These are phyloP conservation scores for Sphaerophoria taeniata DNA, from an alignment of 2,888 invertebrate genomes.

Conservation along the genomic window DNA sequence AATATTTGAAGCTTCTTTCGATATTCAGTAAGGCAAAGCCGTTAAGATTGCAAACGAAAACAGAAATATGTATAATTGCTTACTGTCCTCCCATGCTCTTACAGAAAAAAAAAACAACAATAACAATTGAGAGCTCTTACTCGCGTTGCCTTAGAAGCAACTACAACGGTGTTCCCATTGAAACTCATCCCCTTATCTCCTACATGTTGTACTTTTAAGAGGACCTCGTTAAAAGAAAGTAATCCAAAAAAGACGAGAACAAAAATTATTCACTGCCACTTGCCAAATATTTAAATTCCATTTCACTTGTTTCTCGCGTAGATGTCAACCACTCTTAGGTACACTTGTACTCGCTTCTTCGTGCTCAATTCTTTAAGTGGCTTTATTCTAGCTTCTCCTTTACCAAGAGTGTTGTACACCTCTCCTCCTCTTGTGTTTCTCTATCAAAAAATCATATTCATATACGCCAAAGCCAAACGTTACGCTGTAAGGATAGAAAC, in stretches of 20 bases:
- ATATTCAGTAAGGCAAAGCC: slow-evolving; percentile 3
- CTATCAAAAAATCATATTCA: background rate
- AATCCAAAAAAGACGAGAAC: background rate
- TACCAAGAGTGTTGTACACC: background rate
- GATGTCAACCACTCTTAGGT: slow-evolving; percentile 34
- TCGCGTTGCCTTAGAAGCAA: slow-evolving; percentile 23
- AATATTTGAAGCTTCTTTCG: slow-evolving; percentile 11
- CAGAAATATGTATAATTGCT: slow-evolving; percentile 36
- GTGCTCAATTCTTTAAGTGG: slow-evolving; percentile 50
- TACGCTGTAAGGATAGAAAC: background rate
- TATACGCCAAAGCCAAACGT: background rate
- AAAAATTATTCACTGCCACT: slow-evolving; percentile 57
- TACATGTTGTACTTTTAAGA: no score
- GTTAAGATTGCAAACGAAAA: background rate
- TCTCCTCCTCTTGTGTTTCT: background rate
- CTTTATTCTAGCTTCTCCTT: slow-evolving; percentile 26
- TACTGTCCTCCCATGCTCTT: background rate
- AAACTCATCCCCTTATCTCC: background rate
- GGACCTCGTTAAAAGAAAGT: background rate
- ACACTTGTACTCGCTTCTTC: slow-evolving; percentile 3
- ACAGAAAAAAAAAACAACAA: background rate
- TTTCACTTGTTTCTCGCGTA: slow-evolving; percentile 30
- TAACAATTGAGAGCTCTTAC: background rate
- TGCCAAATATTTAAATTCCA: slow-evolving; percentile 70
- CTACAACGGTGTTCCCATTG: slow-evolving; percentile 17